phyloP scores from a whole-genome alignment of 37 sponge, comb jelly and placozoan species.

The Corticium candelabrum region DNA sequence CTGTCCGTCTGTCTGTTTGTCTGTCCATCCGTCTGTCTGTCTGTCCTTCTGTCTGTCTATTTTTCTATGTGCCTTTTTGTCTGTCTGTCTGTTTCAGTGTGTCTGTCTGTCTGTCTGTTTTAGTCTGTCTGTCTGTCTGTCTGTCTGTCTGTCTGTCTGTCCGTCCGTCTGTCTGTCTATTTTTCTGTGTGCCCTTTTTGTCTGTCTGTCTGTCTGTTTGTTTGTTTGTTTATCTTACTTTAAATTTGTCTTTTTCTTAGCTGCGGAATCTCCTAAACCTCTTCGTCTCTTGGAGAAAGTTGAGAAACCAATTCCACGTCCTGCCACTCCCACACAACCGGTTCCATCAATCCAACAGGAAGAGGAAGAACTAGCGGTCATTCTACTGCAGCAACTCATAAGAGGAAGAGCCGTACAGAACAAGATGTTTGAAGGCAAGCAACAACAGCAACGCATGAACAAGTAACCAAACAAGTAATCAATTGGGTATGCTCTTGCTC shows the following conservation, averaged over 20 bases:
- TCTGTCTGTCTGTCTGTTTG: background rate
- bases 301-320: constrained; percentile 83
- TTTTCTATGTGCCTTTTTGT: background rate
- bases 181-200: too few species aligned
- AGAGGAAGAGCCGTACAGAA: constrained; percentile 80
- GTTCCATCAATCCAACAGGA: constrained; percentile 20
- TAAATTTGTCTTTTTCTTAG: constrained; percentile 9
- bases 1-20: background rate
- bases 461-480: too few species aligned
- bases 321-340: constrained; percentile 79
- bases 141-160: background rate
- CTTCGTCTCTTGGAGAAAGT: constrained; percentile 72
- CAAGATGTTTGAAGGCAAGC: constrained; percentile 79
- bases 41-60: background rate
- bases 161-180: too few species aligned
- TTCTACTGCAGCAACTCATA: constrained; percentile 74
- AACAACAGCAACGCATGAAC: too few species aligned
- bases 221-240: too few species aligned
- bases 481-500: too few species aligned
- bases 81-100: background rate
- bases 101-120: background rate
- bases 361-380: constrained; percentile 62
- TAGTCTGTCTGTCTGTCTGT: background rate
- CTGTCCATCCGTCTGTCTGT: background rate
- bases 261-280: constrained; percentile 35